phyloP scores from a whole-genome alignment of 1,140 invertebrate species.

The Diorhabda elongata region DNA sequence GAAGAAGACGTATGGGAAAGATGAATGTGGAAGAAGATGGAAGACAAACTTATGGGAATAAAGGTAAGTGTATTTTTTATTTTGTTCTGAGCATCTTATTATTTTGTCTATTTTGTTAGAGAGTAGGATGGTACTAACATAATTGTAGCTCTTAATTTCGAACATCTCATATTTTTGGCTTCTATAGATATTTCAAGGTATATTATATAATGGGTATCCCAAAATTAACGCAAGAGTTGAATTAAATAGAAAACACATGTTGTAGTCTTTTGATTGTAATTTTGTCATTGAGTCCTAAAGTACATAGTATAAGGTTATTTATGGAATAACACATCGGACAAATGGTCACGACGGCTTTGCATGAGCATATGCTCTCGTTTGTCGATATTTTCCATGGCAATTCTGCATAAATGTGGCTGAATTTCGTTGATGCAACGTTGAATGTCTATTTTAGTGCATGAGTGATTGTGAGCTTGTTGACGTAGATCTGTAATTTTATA shows the following conservation, averaged over 20 bases:
- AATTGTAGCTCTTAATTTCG: too few relatives aligned
- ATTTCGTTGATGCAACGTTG: background rate
- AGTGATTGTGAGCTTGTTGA: conserved; percentile 1
- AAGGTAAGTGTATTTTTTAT: conserved; percentile 52
- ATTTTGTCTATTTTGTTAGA: too few relatives aligned
- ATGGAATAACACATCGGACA: background rate
- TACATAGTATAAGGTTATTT: background rate
- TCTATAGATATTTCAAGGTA: too few relatives aligned
- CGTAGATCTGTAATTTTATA: conserved; percentile 26
- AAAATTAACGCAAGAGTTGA: background rate
- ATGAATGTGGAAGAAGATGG: conserved; percentile 69
- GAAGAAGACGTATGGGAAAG: conserved; percentile 78
- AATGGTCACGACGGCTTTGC: background rate
- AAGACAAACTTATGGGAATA: conserved; percentile 76
- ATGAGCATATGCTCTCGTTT: background rate
- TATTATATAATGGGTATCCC: too few relatives aligned
- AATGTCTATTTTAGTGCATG: background rate
- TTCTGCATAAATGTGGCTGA: background rate
- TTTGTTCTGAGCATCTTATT: background rate
- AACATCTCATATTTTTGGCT: too few relatives aligned
- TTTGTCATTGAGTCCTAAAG: background rate
- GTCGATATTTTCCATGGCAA: background rate
- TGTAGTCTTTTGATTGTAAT: background rate
- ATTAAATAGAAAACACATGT: background rate
- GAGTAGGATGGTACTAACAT: too few relatives aligned